Conservation (phyloP, 2,113 vertebrate genomes). For the Eurystomus gularis region DNA sequence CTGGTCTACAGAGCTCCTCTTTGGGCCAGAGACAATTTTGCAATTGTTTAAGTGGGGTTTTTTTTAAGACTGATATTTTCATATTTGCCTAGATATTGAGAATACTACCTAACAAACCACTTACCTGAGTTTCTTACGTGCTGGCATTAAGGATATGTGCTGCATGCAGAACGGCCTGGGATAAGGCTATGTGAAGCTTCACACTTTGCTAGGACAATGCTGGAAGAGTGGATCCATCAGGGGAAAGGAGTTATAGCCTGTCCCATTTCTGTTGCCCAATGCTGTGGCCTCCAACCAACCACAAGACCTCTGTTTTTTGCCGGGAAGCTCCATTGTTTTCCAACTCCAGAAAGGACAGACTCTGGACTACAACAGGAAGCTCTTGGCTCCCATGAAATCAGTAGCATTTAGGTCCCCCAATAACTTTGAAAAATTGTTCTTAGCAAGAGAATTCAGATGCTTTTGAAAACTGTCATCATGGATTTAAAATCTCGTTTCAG, state of each 20-base stretch:
- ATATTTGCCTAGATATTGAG: neutral
- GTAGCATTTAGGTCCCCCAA: neutral
- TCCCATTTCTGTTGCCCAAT: neutral
- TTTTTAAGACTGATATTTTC: neutral
- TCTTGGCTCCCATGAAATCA: neutral
- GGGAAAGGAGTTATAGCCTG: neutral
- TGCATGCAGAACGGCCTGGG: neutral
- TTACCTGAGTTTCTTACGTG: neutral
- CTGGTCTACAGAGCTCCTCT: neutral
- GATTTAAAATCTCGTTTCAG: neutral
- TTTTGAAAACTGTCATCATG: neutral
- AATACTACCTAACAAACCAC: neutral
- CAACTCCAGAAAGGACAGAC: neutral
- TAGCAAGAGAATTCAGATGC: neutral
- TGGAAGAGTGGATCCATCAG: neutral
- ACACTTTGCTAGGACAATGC: neutral
- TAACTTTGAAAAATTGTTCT: neutral
- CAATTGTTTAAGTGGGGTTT: accelerated
- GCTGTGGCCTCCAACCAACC: neutral
- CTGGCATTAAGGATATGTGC: neutral
- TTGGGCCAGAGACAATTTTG: neutral
- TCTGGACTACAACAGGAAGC: neutral
- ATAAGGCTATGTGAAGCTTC: accelerated
- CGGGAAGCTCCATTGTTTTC: neutral
- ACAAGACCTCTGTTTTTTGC: neutral